phyloP scores from a whole-genome alignment of 2,797 vertebrate genomes.

The Oreochromis mossambicus region DNA sequence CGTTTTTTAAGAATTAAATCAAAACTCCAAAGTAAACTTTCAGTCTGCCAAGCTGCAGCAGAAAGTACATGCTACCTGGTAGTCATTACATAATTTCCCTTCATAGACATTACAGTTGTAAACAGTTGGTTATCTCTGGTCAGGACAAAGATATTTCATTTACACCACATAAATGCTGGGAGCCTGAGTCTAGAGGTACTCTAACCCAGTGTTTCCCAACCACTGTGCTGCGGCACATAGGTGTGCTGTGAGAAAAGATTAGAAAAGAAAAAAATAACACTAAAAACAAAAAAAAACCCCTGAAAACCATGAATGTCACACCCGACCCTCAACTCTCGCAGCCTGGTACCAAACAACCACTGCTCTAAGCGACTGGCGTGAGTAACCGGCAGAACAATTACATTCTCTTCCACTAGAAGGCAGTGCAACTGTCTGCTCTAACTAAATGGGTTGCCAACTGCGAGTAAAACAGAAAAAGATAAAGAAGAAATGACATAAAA shows the following conservation, averaged over 20 bases:
- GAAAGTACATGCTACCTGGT: not conserved
- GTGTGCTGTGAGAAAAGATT: not conserved
- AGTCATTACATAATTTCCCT: not conserved
- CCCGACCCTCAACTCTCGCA: not conserved
- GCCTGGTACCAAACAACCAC: no score
- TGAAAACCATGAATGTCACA: not conserved
- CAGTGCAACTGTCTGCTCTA: no score
- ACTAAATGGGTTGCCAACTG: no score
- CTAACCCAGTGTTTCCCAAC: not conserved
- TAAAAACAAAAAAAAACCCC: not conserved
- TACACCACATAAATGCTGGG: conserved; percentile 1
- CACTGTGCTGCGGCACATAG: not conserved
- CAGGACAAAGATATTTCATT: conserved; percentile 4
- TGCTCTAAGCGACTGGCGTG: no score
- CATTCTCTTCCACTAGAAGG: no score
- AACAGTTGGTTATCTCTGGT: not conserved
- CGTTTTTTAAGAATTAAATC: not conserved
- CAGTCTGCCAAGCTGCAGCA: not conserved
- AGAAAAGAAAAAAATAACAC: not conserved
- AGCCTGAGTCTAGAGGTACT: conserved; percentile 10
- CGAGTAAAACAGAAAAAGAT: no score
- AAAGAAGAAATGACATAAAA: no score
- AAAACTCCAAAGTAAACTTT: not conserved
- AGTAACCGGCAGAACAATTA: no score
- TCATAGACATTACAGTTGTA: not conserved